Evolutionary conservation across 2,113 vertebrate species (phyloP).

Genomic region (Propithecus coquereli): DNA sequence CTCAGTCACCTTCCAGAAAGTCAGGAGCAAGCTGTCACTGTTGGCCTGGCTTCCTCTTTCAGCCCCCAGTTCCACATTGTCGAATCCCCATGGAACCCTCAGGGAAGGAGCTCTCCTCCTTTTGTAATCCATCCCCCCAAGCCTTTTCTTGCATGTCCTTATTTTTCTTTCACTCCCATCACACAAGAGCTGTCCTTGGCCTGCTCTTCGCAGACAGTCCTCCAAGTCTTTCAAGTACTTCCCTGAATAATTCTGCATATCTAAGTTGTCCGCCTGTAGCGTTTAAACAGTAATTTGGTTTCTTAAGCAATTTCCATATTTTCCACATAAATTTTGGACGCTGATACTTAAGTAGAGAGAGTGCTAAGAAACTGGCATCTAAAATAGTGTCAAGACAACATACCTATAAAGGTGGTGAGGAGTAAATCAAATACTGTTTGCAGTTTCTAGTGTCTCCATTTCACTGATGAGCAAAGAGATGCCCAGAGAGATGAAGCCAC

Average conservation of each 20-base stretch:
- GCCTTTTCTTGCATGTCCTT: background rate
- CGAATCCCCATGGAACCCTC: background rate
- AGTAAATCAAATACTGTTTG: background rate
- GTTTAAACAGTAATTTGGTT: background rate
- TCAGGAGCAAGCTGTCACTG: background rate
- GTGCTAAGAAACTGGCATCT: background rate
- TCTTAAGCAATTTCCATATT: background rate
- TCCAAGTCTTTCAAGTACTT: background rate
- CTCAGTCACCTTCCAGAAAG: background rate
- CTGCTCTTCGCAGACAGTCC: background rate
- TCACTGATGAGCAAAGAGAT: background rate
- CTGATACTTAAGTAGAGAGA: background rate
- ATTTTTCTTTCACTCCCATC: background rate
- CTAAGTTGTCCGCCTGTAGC: background rate
- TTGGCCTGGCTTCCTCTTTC: background rate
- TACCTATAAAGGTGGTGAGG: background rate
- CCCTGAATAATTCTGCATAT: background rate
- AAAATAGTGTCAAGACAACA: background rate
- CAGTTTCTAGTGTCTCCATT: background rate
- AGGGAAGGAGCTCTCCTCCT: background rate
- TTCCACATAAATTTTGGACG: background rate
- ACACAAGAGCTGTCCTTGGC: background rate
- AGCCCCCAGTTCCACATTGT: background rate
- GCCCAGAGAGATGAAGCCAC: background rate
- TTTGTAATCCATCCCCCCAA: no score